phyloP scores from a whole-genome alignment of 2,113 vertebrate genomes.

The Seriola dumerili region DNA sequence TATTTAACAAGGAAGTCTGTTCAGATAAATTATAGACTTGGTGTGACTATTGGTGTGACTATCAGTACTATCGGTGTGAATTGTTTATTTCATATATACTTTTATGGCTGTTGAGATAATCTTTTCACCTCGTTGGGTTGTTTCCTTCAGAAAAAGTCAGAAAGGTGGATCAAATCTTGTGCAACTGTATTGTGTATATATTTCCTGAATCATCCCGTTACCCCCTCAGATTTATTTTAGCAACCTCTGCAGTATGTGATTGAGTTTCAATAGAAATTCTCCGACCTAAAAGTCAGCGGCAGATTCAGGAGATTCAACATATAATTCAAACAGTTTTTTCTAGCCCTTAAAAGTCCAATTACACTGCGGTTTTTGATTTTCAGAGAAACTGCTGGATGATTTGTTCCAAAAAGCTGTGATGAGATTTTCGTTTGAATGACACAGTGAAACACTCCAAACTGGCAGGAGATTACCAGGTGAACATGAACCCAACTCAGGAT shows the following conservation, averaged over 20 bases:
- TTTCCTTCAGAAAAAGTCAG: no score
- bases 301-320: neutral
- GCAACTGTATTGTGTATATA: no score
- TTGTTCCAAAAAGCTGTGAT: constrained; percentile 8
- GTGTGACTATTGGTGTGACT: no score
- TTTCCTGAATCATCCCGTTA: no score
- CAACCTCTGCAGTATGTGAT: neutral
- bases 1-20: no score
- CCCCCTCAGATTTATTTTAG: no score
- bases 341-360: constrained; percentile 12
- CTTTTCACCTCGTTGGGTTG: no score
- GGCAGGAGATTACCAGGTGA: constrained; percentile 2
- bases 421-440: constrained; percentile 14
- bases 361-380: constrained; percentile 10
- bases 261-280: neutral
- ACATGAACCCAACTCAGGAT: constrained; percentile 14
- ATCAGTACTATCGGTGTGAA: no score
- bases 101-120: no score
- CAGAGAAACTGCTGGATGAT: constrained; percentile 8
- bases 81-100: no score
- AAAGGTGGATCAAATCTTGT: no score
- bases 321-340: neutral
- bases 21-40: no score
- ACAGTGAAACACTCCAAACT: constrained; percentile 11
- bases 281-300: neutral